phyloP scores from a whole-genome alignment of 64 coral and sea anemone genomes.

The Cladopsammia gracilis region DNA sequence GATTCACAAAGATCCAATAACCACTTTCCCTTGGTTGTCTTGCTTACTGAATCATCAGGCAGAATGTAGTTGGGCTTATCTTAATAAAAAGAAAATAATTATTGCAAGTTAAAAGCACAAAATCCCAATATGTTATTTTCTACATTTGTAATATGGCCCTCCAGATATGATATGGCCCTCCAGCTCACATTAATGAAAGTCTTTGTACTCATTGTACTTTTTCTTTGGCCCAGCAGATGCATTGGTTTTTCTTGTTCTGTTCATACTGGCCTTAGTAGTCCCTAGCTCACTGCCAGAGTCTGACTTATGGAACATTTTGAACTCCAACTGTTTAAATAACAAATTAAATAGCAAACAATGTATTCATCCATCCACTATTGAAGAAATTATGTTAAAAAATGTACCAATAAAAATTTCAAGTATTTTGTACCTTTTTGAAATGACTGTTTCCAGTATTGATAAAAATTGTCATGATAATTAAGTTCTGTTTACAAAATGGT shows the following conservation, averaged over 20 bases:
- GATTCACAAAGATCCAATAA: constrained; percentile 20
- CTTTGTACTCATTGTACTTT: constrained; percentile 48
- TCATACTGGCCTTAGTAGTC: constrained; percentile 61
- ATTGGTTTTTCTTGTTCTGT: constrained; percentile 10
- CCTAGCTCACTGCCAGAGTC: constrained; percentile 55
- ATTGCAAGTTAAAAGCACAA: no score
- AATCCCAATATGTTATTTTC: no score
- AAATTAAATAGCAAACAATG: neutral
- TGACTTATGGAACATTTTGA: constrained; percentile 20
- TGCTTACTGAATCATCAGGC: constrained; percentile 45
- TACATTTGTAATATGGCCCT: no score
- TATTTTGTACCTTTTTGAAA: no score
- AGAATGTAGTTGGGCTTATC: constrained; percentile 46
- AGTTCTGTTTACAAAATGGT: no score
- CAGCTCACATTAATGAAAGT: constrained; percentile 20
- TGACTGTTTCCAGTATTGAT: no score
- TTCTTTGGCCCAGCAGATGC: constrained; percentile 10
- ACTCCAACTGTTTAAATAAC: constrained; percentile 21
- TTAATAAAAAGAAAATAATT: constrained; percentile 11
- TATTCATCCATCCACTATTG: no score
- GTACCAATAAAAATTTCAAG: no score
- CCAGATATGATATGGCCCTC: constrained; percentile 35
- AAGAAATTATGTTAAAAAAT: no score
- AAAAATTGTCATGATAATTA: no score
- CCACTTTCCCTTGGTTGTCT: constrained; percentile 26